Percentiles rank a stretch among this genome's conserved stretches.
phyloP scores from a whole-genome alignment of 2,113 vertebrate genomes.

The Sorex araneus region DNA sequence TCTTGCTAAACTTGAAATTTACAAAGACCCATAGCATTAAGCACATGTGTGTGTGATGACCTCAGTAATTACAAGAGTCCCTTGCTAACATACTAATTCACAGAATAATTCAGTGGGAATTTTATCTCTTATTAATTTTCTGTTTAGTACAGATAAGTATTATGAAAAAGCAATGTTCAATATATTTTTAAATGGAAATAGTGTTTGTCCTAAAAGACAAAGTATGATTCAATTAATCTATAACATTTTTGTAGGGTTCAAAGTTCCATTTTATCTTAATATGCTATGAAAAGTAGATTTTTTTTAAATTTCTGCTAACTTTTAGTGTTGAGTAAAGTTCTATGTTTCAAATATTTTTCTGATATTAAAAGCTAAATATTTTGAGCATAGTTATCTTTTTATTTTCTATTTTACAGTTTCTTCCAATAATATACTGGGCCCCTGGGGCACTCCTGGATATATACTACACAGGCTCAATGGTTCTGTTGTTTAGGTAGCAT shows the following conservation, averaged over 20 bases:
- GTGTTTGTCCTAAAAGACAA: constrained; percentile 62
- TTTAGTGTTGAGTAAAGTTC: constrained; percentile 4
- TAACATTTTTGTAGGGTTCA: constrained; percentile 27
- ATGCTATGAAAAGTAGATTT: background rate
- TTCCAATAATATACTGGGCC: too few relatives aligned
- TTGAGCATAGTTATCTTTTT: background rate
- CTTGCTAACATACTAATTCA: constrained; percentile 38
- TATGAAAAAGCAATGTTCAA: constrained; percentile 25
- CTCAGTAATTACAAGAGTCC: constrained; percentile 60
- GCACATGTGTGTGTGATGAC: constrained; percentile 32
- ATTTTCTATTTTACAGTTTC: background rate
- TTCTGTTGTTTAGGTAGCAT: too few relatives aligned
- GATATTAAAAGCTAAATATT: background rate
- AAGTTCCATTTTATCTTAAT: background rate
- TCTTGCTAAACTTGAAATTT: constrained; percentile 74
- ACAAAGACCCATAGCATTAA: constrained; percentile 61
- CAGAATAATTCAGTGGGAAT: background rate
- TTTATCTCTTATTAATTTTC: constrained; percentile 34
- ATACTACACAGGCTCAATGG: too few relatives aligned
- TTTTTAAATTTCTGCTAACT: background rate
- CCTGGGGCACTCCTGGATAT: too few relatives aligned
- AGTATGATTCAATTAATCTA: background rate
- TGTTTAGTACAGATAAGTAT: constrained; percentile 17
- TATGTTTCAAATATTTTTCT: constrained; percentile 21
- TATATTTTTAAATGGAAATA: constrained; percentile 49